phyloP scores from a whole-genome alignment of 2,888 invertebrate genomes.

The Trypoxylon attenuatum region DNA sequence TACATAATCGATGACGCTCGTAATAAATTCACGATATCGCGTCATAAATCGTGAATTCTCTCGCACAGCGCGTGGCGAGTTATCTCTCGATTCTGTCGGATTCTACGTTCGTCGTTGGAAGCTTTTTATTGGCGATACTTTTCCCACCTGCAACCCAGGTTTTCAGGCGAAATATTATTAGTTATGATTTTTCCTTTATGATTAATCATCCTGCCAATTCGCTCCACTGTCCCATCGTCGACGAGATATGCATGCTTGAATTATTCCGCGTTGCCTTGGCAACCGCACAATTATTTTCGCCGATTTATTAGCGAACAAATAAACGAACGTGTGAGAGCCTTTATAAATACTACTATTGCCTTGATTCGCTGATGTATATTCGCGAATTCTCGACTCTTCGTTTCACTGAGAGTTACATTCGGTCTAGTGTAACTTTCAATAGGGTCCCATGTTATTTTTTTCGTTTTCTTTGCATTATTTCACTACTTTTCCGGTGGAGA shows the following conservation, averaged over 20 bases:
- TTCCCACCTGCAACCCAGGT: not conserved
- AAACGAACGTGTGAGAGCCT: not conserved
- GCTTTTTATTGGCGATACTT: conserved; percentile 1
- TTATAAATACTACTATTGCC: not conserved
- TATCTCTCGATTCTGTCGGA: conserved; percentile 9
- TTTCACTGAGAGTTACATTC: too few species aligned
- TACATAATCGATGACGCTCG: conserved; percentile 45
- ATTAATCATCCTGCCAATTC: not conserved
- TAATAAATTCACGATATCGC: conserved; percentile 45
- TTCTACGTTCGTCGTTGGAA: conserved; percentile 2
- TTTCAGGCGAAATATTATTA: not conserved
- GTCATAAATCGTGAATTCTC: conserved; percentile 39
- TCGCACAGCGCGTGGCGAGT: not conserved
- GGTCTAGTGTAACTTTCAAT: too few species aligned
- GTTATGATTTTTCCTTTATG: not conserved
- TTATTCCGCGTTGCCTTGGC: not conserved
- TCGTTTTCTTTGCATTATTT: too few species aligned
- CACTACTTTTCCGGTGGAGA: too few species aligned
- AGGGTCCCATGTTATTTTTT: too few species aligned
- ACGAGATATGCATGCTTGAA: too few species aligned
- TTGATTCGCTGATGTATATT: not conserved
- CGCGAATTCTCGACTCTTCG: too few species aligned
- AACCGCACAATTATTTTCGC: not conserved
- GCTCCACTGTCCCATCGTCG: not conserved
- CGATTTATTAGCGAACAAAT: conserved; percentile 1